phyloP scores from a whole-genome alignment of 2,113 vertebrate species.

The Notechis scutatus region DNA sequence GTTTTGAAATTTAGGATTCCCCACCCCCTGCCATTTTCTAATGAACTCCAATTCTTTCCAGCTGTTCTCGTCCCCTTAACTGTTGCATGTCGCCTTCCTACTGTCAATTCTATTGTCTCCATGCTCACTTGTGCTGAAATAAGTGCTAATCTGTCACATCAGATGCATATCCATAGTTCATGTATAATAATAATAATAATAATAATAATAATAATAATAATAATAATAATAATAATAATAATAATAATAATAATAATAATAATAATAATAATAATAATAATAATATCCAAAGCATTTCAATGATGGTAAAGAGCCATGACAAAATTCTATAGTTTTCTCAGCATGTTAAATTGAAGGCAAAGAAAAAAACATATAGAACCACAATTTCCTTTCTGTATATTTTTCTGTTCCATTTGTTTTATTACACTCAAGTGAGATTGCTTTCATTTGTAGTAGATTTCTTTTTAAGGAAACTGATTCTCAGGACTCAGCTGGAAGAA shows the following conservation, averaged over 20 bases:
- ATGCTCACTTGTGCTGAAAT: background rate
- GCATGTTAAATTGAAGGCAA: background rate
- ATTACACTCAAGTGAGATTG: background rate
- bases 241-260: background rate
- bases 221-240: background rate
- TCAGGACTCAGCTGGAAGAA: background rate
- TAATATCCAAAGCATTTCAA: background rate
- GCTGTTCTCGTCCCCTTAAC: background rate
- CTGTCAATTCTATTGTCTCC: background rate
- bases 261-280: background rate
- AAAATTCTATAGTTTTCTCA: conserved; percentile 5
- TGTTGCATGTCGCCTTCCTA: background rate
- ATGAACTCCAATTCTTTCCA: background rate
- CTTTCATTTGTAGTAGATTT: background rate
- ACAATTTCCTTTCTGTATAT: conserved; percentile 9
- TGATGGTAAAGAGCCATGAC: background rate
- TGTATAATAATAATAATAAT: background rate
- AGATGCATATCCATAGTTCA: background rate
- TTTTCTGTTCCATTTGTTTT: background rate
- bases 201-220: background rate
- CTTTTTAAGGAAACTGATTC: background rate
- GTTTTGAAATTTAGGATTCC: background rate
- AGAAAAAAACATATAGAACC: background rate
- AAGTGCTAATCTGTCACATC: background rate
- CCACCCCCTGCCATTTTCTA: background rate